Percentiles rank a stretch among this genome's conserved stretches.
These are phyloP conservation scores for Flexamia atlantica DNA, from an alignment of 2,888 invertebrate species.

Conservation along the genomic window DNA sequence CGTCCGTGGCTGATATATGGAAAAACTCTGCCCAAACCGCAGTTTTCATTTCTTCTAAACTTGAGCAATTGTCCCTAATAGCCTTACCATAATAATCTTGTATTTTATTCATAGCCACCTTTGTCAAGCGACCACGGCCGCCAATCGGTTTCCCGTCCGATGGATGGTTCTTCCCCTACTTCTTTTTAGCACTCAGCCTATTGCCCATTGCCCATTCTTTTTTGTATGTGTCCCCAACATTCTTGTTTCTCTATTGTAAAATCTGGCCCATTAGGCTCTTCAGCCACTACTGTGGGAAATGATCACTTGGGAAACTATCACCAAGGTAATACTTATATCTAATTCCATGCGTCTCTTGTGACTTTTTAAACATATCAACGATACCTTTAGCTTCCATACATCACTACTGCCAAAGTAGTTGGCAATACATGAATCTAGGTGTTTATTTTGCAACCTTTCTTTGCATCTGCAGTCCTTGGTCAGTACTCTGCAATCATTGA, in stretches of 20 bases:
- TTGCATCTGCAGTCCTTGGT: neutral
- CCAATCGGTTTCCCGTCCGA: slow-evolving; percentile 64
- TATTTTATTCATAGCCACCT: slow-evolving; percentile 68
- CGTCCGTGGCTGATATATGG: slow-evolving; percentile 69
- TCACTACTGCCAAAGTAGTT: slow-evolving; percentile 8
- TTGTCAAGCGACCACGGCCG: slow-evolving; percentile 68
- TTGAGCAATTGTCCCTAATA: slow-evolving; percentile 68
- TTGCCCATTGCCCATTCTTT: no score
- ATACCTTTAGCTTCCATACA: slow-evolving; percentile 17
- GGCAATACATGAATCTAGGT: neutral
- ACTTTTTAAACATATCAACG: neutral
- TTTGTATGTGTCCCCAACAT: no score
- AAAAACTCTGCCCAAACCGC: slow-evolving; percentile 70
- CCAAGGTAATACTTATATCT: neutral
- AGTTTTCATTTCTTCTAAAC: slow-evolving; percentile 68
- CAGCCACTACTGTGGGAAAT: neutral
- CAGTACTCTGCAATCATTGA: neutral
- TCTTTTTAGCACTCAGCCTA: no score
- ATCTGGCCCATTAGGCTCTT: neutral
- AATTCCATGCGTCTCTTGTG: neutral
- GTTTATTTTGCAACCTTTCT: neutral
- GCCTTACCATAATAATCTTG: slow-evolving; percentile 70
- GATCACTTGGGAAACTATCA: neutral
- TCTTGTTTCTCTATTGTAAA: slow-evolving; percentile 8
- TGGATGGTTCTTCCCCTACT: neutral